Base-by-base conservation (phyloP, 1,140 invertebrate genomes). In the Matsumurasca onukii region DNA sequence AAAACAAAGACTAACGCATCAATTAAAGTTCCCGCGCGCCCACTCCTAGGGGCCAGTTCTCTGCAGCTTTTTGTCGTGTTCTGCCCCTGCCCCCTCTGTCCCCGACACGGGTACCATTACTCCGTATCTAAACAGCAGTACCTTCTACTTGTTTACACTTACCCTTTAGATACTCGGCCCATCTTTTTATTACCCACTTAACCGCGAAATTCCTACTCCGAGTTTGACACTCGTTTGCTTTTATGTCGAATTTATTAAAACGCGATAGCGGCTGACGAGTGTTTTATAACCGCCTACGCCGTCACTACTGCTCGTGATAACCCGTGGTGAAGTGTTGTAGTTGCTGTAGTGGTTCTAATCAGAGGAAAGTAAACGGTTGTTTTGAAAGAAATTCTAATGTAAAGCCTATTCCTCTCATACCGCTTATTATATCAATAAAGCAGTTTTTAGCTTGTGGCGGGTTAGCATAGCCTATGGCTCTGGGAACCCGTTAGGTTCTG, bases 1-100 rank as follows among this genome's bases (percentile, higher is more conserved):
- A 69, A 59, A 69, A 69, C 62, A 69, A 69, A 69, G 68, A 69
- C 62, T 39, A 49, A 69, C 68, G 45, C 68, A 69, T 69, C 68
- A 69, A 69, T 69, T 69, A 69, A 63, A 52, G 62, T 59, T 59
- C 55, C 55, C 62, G 31, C 31, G 31, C 62, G 31, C 62, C 31
- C 62, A 45, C 62, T 27, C 24, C 31, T 31, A 5, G 9, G 39
- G 12, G 25, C 62, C 62, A 45, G 62, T 63, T 63, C 61, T 63
- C 39, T 3, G 49, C 55, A 27, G 61, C 61, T 63, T 63, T 63
- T 63, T 63, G 61, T 63, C 61, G 61, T 39, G 22, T 3, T 27
- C 57, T 9, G 30, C 13, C 57, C 22, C 61, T 1, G 2, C 61
- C 31, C 31, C 62, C 62, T 12, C 55, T 65, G 27, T 22, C 31